Evolutionary conservation across 2,888 invertebrate genomes (phyloP).

Genomic region (Cacoxenus indagator): DNA sequence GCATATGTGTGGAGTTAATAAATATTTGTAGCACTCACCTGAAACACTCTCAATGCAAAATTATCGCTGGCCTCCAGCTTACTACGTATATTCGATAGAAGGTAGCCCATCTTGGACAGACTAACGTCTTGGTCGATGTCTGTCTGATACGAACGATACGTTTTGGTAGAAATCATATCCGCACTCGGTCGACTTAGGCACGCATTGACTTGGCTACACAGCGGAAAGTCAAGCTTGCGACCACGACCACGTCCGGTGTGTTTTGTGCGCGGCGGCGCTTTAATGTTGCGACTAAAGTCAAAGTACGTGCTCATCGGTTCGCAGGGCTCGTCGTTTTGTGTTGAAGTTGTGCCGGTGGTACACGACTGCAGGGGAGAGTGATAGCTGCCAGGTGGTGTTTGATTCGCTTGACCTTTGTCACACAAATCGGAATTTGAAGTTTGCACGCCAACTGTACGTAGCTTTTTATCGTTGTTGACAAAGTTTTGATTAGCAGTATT

Average conservation of each 20-base stretch:
- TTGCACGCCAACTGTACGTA: slow-evolving; percentile 64
- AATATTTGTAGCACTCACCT: slow-evolving; percentile 48
- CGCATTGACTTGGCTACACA: slow-evolving; percentile 18
- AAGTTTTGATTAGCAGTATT: slow-evolving; percentile 35
- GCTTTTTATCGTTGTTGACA: slow-evolving; percentile 19
- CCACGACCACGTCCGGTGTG: slow-evolving; percentile 41
- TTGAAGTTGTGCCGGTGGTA: slow-evolving; percentile 32
- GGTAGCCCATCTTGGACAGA: slow-evolving; percentile 64
- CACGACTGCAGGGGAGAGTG: slow-evolving; percentile 62
- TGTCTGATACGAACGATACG: slow-evolving; percentile 67
- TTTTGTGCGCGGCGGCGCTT: slow-evolving; percentile 59
- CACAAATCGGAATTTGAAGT: slow-evolving; percentile 51
- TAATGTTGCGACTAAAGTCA: slow-evolving; percentile 65
- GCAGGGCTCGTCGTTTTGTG: slow-evolving; percentile 33
- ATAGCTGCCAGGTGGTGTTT: slow-evolving; percentile 67
- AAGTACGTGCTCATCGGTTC: slow-evolving; percentile 45
- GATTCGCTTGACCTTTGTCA: slow-evolving; percentile 43
- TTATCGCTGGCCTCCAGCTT: slow-evolving; percentile 66
- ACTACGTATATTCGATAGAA: slow-evolving; percentile 64
- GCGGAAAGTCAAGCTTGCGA: slow-evolving; percentile 58
- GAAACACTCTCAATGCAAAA: slow-evolving; percentile 58
- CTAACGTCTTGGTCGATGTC: slow-evolving; percentile 67
- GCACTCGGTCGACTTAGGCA: background rate
- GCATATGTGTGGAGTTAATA: background rate
- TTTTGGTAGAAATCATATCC: slow-evolving; percentile 39